Base-by-base conservation (phyloP, 2,888 invertebrate species). In the Microctonus aethiopoides region DNA sequence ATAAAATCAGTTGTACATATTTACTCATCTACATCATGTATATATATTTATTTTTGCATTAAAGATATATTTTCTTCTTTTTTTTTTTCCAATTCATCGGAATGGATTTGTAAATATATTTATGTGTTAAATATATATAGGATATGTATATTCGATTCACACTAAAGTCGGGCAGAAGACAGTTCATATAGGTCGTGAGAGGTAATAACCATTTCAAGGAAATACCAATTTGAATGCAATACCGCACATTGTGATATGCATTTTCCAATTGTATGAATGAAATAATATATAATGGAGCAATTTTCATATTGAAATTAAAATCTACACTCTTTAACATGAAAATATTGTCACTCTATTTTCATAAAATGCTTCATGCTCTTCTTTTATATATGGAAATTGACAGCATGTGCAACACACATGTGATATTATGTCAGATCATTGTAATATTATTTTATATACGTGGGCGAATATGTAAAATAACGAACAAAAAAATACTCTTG, bases 281-380 rank as follows among this genome's bases (percentile, higher is more conserved):
- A 29, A 62, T 22, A 11, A 41, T 68, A 54, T 24, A 67, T n/a
- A 13, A 56, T 32, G 54, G 54, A 29, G 61, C 56, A 56, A 54
- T 63, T 41, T 20, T 29, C 34, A 36, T 54, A 63, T 54, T 39
- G 56, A 54, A 41, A 46, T 57, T 29, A 41, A 11, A 36, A 61
- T 59, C 59, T 57, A 59, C 56, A 52, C 34, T 54, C 34, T 39
- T 57, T 24, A 41, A 24, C n/a, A 32, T 13, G 57, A 22, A 59
- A 16, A 57, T 51, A 57, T 32, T 46, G 26, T 62, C 29, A 34
- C 13, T 22, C n/a, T 26, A 54, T 26, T 54, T 54, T 26, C 54
- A 22, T 54, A n/a, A n/a, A 54, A 54, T 24, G 26, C 13, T 54
- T 24, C 24, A 54, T 3, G 54, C 54, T 26, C n/a, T n/a, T n/a